Conservation (phyloP, 2,888 invertebrate genomes). For the Petrolisthes manimaculis region DNA sequence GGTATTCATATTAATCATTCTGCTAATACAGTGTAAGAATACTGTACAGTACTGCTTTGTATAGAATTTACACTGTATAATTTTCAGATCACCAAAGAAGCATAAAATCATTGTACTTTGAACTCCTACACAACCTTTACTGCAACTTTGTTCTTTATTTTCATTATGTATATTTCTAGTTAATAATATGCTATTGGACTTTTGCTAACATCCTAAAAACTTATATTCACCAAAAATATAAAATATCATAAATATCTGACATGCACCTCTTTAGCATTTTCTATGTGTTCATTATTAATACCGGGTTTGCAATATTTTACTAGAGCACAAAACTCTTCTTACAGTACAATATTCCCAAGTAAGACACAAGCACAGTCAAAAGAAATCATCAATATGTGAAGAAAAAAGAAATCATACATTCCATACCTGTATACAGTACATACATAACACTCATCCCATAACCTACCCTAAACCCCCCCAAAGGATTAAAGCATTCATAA, state of each 20-base stretch:
- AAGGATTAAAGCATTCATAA: background rate
- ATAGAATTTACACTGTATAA: background rate
- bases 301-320: background rate
- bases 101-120: background rate
- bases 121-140: background rate
- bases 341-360: background rate
- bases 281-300: no score
- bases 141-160: background rate
- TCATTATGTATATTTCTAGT: background rate
- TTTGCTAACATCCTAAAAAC: background rate
- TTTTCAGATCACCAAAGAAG: background rate
- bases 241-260: background rate
- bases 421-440: background rate
- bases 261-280: background rate
- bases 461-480: background rate
- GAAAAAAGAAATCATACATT: background rate
- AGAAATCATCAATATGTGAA: background rate
- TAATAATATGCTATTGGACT: background rate
- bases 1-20: no score
- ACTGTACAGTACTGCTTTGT: background rate
- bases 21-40: background rate
- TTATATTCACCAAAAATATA: background rate
- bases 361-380: background rate
- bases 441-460: background rate
- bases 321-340: background rate